Base-by-base conservation (phyloP, 2,113 vertebrate genomes). In the Sterrhoptilus dennistouni region DNA sequence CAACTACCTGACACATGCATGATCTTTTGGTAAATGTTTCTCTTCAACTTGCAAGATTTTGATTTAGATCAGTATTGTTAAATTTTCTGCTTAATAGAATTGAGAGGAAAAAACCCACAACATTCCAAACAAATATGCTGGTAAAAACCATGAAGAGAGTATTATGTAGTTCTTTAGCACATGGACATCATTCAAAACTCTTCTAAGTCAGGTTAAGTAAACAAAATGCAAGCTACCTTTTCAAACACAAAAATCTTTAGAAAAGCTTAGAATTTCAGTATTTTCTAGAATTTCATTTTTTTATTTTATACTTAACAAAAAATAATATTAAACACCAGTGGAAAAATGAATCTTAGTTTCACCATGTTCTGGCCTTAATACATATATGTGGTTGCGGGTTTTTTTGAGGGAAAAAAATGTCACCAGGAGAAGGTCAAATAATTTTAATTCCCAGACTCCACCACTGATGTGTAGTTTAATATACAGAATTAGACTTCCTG, bases 301-400 rank as follows among this genome's bases (percentile, higher is more conserved):
- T 84, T 40, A 59, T 81, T 90, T 89, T 60, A 47, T n/a, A 65
- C 38, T 27, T 74, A 9, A 60, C 20, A 93, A 64, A 89, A 95
- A 60, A 14, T 0, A 40, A 11, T 50, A 66, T n/a, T 69, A 70
- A 74, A 65, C 44, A 36, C 2, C 11, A 72, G 29, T 35, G 9
- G 18, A 11, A n/a, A 33, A 44, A 60, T 40, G 6, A 31, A 44
- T 44, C n/a, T 68, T 29, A 44, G 9, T 64, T 78, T 85, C 49
- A 72, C 11, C 25, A 6, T 8, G 7, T 60, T 87, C 36, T 72
- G 44, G 40, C 23, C 36, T 87, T 61, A 52, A 47, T 29, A 61
- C 5, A 40, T 22, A 4, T 9, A 56, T 8, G 25, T 53, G 8
- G 8, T 31, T 61, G 54, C 8, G 3, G 0, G 4, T 6, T 40